These are phyloP conservation scores for Pseudopipra pipra DNA, from an alignment of 2,113 vertebrate species.

Conservation along the genomic window DNA sequence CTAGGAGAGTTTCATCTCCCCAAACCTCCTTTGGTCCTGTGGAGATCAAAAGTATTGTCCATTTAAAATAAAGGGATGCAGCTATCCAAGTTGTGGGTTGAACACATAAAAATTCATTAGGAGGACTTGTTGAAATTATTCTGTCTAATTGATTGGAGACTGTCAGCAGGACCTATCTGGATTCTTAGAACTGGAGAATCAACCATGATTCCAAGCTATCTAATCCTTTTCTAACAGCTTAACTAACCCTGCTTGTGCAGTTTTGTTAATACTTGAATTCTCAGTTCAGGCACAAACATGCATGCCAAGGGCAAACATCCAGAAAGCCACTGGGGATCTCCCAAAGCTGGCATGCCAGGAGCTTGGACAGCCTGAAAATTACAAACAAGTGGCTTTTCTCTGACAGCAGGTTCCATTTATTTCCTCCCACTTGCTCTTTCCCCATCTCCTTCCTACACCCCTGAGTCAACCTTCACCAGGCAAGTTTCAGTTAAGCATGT, in stretches of 20 bases:
- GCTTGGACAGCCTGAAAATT: not conserved
- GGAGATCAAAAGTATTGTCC: constrained; percentile 12
- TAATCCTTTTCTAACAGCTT: not conserved
- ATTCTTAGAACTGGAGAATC: not conserved
- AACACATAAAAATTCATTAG: constrained; percentile 17
- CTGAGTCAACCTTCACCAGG: constrained; percentile 42
- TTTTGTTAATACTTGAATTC: not conserved
- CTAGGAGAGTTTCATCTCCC: not conserved
- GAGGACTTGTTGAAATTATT: not conserved
- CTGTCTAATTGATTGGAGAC: not conserved
- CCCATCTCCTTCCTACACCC: constrained; percentile 48
- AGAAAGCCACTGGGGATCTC: not conserved
- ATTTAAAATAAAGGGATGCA: constrained; percentile 4
- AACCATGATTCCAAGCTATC: not conserved
- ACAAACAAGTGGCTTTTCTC: constrained; percentile 34
- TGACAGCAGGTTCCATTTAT: constrained; percentile 40
- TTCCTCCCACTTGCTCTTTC: constrained; percentile 43
- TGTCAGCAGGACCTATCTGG: not conserved
- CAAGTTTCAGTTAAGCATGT: constrained; percentile 43
- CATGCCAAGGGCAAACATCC: constrained; percentile 1
- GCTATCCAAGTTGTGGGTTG: not conserved
- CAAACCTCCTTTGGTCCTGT: not conserved
- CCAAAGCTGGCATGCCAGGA: not conserved
- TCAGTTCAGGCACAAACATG: not conserved
- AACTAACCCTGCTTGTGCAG: not conserved